Base-by-base conservation (phyloP, 2,797 vertebrate species). In the Holocentrus rufus region DNA sequence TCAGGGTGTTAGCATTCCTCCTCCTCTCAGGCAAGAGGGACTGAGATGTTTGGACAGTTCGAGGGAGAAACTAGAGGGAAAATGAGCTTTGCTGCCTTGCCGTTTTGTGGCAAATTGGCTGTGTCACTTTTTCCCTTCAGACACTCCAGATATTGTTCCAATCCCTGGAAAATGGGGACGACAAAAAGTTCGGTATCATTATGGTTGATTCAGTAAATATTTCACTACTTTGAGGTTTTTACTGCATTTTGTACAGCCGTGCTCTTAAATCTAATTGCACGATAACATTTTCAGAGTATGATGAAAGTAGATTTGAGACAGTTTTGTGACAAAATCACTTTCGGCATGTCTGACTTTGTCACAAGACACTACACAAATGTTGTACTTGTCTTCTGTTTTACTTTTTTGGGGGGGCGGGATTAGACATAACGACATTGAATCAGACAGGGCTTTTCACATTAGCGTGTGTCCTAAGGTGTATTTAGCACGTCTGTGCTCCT, bases 1-100 rank as follows among this genome's bases (percentile, higher is more conserved):
- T 77, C 52, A 54, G 59, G 69, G 42, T 76, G 63, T 76, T 73
- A 70, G 77, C 77, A 76, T 83, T 73, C 76, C 73, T 74, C 61
- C 23, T 57, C 44, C 11, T 74, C 59, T 64, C 63, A 54, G 53
- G 53, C 59, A 22, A 80, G 44, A 47, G 30, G 34, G 67, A 52
- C 20, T 3, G 65, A 56, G 71, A 50, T 49, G 55, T 77, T 65
- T 59, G 69, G 66, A 69, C 44, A 72, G n/a, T 69, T 84, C 74
- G 27, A 64, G 66, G 54, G 64, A 55, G 60, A 58, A 82, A 56
- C 44, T 80, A 36, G 60, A 83, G 65, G 64, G 64, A 63, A 72
- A 76, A 30, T 0, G 42, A 39, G 52, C 39, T 60, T 65, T 53
- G 54, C 74, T 60, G n/a, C 22, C 20, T 52, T 65, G 20, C 64